phyloP scores from a whole-genome alignment of 2,888 invertebrate species.

The Ormyrus rosae region DNA sequence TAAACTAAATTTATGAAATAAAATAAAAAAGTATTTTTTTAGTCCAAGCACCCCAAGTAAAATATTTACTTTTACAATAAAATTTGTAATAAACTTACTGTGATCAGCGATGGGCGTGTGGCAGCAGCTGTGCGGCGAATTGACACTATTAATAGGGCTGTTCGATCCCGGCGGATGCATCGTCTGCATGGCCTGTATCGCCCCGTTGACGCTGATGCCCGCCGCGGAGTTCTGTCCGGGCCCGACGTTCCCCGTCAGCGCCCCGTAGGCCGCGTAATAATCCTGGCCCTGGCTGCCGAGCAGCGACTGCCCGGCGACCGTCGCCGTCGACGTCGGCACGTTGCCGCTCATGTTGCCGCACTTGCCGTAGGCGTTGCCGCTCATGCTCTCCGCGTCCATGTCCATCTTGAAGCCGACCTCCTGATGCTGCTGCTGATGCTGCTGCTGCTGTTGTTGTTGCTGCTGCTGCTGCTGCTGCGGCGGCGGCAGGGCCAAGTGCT shows the following conservation, averaged over 20 bases:
- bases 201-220: constrained; percentile 61
- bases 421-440: constrained; percentile 63
- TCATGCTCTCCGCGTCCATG: constrained; percentile 36
- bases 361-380: constrained; percentile 26
- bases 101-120: constrained; percentile 70
- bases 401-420: constrained; percentile 61
- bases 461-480: constrained; percentile 56
- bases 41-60: neutral
- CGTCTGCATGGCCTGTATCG: constrained; percentile 64
- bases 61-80: too few species aligned
- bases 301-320: neutral
- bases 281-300: constrained; percentile 58
- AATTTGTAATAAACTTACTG: constrained; percentile 62
- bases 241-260: constrained; percentile 59
- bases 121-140: constrained; percentile 67
- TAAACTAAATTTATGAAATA: neutral
- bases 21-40: neutral
- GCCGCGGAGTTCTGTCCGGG: constrained; percentile 56
- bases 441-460: constrained; percentile 51
- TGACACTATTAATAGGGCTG: constrained; percentile 65
- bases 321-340: constrained; percentile 1
- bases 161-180: constrained; percentile 63
- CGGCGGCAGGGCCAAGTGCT: constrained; percentile 20
- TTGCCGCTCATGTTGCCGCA: constrained; percentile 2
- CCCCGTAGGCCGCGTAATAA: constrained; percentile 70